Base-by-base conservation (phyloP, 2,888 invertebrate species). In the Pyrrhosoma nymphula region DNA sequence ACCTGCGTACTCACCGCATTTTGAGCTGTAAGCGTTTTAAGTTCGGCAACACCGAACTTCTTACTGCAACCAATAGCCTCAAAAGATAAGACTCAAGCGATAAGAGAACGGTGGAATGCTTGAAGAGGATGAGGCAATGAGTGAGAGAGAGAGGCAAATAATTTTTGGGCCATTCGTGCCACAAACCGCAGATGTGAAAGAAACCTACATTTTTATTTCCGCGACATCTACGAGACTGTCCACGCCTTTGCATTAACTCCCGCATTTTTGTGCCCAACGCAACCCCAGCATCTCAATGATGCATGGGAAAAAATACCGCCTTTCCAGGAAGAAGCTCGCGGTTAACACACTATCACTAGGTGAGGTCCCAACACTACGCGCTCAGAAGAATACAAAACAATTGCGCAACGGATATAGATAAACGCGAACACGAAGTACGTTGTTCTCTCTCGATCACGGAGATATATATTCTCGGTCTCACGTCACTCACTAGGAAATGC, bases 41-140 rank as follows among this genome's bases (percentile, higher is more conserved):
- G 69, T 69, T 69, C 69, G 69, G 69, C 69, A 69, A 69, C 69
- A 69, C 69, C 69, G 69, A 69, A 69, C 69, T 26, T 69, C n/a
- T 26, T 69, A 16, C 69, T 69, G 10, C 69, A 69, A 1, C 69
- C 69, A 69, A 8, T 23, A 26, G 69, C n/a, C 26, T 69, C 69
- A n/a, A 4, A n/a, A 23, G 69, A 69, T 69, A 69, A 69, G 69
- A 69, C 69, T 69, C 35, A 6, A 82, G 47, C 82, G 82, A 82
- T 82, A 82, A 35, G 82, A 82, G 35, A 35, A 82, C 3, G 35
- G 35, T 82, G 82, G 82, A 14, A 30, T 30, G 16, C 82, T 10
- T 35, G 14, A 14, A 14, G 82, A 35, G 82, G 30, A 35, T 82
- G 82, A 35, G 82, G 3, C 35, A 82, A 14, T 14, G 35, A 35